Percentiles rank a stretch among this genome's conserved stretches.
These are phyloP conservation scores for Collichthys lucidus DNA, from an alignment of 2,113 vertebrate species.

Conservation along the genomic window DNA sequence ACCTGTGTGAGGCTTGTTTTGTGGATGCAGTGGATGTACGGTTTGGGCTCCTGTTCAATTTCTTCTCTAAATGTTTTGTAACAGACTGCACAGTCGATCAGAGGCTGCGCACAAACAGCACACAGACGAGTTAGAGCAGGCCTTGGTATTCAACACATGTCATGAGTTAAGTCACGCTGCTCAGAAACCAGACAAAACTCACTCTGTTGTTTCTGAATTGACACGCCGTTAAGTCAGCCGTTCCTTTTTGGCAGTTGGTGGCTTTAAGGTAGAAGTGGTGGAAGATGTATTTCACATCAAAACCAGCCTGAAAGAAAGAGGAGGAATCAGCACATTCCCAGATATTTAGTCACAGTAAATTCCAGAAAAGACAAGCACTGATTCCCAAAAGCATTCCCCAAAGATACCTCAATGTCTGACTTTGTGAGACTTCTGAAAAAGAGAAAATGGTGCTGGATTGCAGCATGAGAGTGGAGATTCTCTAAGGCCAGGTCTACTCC, in stretches of 20 bases:
- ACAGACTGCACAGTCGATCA: conserved; percentile 82
- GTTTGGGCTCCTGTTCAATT: conserved; percentile 75
- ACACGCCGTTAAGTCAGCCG: conserved; percentile 55
- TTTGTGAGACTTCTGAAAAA: conserved; percentile 70
- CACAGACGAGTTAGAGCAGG: conserved; percentile 47
- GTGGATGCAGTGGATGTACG: conserved; percentile 81
- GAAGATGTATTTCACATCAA: conserved; percentile 73
- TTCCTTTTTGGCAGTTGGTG: conserved; percentile 78
- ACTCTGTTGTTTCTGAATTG: conserved; percentile 81
- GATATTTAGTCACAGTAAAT: background rate
- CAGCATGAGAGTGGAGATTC: conserved; percentile 63
- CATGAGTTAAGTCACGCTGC: background rate
- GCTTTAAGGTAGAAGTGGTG: conserved; percentile 82
- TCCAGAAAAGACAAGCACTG: background rate
- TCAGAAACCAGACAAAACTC: conserved; percentile 19
- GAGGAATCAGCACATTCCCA: background rate
- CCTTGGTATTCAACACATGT: background rate
- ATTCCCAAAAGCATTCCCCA: too few species aligned
- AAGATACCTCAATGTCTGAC: conserved; percentile 67
- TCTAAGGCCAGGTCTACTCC: conserved; percentile 79
- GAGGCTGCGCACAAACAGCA: conserved; percentile 71
- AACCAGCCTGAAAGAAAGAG: conserved; percentile 71
- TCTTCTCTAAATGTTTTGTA: conserved; percentile 75
- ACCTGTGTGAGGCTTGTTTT: conserved; percentile 79
- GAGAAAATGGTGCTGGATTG: conserved; percentile 75